Evolutionary conservation across 2,113 vertebrate genomes (phyloP), one percentile per base, ranked within the genome.

Genomic region (Delphinapterus leucas): DNA sequence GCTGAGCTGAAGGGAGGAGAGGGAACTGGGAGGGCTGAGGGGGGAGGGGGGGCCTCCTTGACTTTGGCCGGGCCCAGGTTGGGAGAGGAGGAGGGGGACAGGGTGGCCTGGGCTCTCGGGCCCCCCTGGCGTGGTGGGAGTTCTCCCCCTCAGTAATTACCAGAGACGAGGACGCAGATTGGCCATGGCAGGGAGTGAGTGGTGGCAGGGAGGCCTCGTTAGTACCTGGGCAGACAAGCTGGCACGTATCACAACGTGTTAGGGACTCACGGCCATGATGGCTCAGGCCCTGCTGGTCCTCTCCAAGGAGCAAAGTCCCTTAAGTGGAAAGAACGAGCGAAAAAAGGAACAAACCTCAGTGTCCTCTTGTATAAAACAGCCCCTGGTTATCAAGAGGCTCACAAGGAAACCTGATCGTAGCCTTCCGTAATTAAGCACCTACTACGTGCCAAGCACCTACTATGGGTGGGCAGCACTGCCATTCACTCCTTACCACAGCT

Each of bases 141-240:
- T 88, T 96, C 61, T 67, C 97, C 93, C 91, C 5, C 25, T 95
- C 91, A 93, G 98, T 99, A 99, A 99, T 99, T 99, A 99, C 98
- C 95, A 98, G 98, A 99, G 99, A 99, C 98, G 98, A 99, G 99
- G 99, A 98, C 93, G 82, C 98, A 99, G 99, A 99, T 99, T 99
- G 99, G 99, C 99, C 96, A 94, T 99, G 99, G 99, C 99, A 99
- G 99, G 98, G 98, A 98, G 98, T 99, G 99, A 99, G 99, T 98
- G 99, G 99, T 99, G 99, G 99, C 99, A 99, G 99, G 98, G 96
- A 97, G 98, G 98, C 98, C 98, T 98, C 98, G 99, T 99, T 99
- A 99, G 99, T 97, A 95, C 96, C 98, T 97, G 97, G 97, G 98
- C 98, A 98, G 99, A 99, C 99, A 99, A 99, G 99, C 99, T 99